Evolutionary conservation across 2,113 vertebrate genomes (phyloP).

Genomic region (Tragelaphus strepsiceros): DNA sequence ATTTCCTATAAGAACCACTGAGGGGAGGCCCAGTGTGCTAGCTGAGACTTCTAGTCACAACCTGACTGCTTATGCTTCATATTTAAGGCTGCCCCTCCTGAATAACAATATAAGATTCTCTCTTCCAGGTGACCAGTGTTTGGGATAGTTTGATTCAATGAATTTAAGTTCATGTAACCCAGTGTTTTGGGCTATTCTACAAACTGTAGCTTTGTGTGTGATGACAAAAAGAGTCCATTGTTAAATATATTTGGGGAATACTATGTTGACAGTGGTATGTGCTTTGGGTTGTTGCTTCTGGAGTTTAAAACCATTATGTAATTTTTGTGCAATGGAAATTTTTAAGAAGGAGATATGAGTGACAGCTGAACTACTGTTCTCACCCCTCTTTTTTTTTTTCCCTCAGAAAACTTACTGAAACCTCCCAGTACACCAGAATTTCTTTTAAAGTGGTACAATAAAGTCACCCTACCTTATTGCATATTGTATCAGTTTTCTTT

Average conservation of each 20-base stretch:
- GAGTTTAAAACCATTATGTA: neutral
- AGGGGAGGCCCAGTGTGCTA: neutral
- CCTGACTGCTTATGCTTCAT: neutral
- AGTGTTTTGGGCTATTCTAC: neutral
- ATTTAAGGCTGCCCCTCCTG: neutral
- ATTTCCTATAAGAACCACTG: neutral
- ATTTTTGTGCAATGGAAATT: neutral
- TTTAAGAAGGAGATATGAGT: neutral
- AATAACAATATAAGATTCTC: neutral
- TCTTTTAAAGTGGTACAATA: neutral
- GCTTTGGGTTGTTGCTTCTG: neutral
- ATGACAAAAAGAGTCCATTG: neutral
- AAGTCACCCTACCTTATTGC: neutral
- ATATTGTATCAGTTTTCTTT: neutral
- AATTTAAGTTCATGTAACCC: neutral
- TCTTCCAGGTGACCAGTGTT: neutral
- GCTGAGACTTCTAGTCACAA: neutral
- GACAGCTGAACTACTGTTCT: neutral
- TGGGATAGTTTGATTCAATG: neutral
- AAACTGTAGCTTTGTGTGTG: neutral
- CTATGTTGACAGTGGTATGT: neutral
- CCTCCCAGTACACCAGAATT: neutral
- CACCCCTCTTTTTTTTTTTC: neutral
- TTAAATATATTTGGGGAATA: neutral
- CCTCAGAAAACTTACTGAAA: neutral